phyloP scores from a whole-genome alignment of 2,113 vertebrate species.

The Passerina amoena region DNA sequence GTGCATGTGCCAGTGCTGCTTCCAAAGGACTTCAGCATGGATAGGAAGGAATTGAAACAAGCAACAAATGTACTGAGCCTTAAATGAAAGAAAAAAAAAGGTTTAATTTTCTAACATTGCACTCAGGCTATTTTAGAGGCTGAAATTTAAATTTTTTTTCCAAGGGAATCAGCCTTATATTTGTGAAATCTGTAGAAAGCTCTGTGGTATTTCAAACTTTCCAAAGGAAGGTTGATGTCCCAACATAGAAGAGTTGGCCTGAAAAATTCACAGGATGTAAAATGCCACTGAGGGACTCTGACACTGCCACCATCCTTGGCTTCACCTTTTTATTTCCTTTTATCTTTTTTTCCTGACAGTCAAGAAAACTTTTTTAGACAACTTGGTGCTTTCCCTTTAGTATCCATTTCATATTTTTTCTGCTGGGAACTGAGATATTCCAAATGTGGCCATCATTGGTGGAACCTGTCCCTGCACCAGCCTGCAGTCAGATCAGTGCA shows the following conservation, averaged over 20 bases:
- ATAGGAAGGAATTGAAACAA: constrained; percentile 1
- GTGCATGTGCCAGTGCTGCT: neutral
- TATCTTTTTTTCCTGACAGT: neutral
- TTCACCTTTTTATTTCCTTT: neutral
- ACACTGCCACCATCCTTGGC: neutral
- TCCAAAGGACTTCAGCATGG: neutral
- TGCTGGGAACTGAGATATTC: neutral
- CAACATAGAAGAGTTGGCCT: neutral
- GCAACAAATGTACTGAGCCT: constrained; percentile 60
- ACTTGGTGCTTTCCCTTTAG: neutral
- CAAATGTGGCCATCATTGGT: neutral
- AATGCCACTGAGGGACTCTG: neutral
- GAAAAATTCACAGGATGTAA: neutral
- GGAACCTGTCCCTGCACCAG: neutral
- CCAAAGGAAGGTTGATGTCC: neutral
- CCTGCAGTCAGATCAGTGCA: neutral
- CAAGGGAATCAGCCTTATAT: neutral
- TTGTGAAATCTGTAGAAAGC: neutral
- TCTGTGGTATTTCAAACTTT: neutral
- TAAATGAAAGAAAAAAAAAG: constrained; percentile 34
- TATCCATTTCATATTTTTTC: fast-evolving
- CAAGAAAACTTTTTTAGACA: neutral
- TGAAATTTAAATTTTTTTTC: neutral
- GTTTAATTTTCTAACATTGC: neutral
- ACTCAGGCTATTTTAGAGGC: constrained; percentile 14